These are phyloP conservation scores for Onthophagus sagittarius DNA, from an alignment of 2,888 invertebrate genomes.

Conservation along the genomic window DNA sequence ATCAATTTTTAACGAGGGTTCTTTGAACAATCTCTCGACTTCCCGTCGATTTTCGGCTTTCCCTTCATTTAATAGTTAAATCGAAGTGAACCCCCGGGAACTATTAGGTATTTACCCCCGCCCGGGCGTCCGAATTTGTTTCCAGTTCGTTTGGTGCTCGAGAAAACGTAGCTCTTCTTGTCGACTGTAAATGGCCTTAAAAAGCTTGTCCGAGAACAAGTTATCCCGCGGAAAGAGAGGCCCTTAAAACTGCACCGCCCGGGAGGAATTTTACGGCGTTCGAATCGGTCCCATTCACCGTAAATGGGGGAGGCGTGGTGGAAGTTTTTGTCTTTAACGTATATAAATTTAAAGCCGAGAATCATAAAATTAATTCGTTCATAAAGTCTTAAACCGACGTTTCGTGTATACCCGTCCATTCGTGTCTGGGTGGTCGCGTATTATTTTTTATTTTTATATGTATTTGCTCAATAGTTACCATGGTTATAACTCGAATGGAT, in stretches of 20 bases:
- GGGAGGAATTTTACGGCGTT: background rate
- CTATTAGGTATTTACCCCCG: background rate
- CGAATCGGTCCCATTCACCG: background rate
- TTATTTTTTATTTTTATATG: slow-evolving; percentile 14
- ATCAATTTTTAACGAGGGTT: background rate
- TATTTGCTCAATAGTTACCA: slow-evolving; percentile 17
- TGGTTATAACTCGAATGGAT: slow-evolving; percentile 13
- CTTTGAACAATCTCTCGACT: background rate
- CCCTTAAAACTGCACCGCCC: slow-evolving; percentile 1
- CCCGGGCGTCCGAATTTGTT: background rate
- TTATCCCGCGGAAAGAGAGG: background rate
- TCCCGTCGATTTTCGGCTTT: background rate
- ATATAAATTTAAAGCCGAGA: background rate
- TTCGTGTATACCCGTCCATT: background rate
- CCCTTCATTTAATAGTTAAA: background rate
- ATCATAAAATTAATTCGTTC: background rate
- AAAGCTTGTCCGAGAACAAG: slow-evolving; percentile 7
- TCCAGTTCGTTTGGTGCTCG: background rate
- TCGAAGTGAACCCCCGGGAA: background rate
- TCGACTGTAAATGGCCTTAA: background rate
- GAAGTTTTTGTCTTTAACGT: background rate
- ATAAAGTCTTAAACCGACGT: background rate
- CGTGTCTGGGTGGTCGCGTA: slow-evolving; percentile 2
- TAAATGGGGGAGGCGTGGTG: slow-evolving; percentile 6
- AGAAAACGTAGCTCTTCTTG: background rate